Base-by-base conservation (phyloP, 1,140 invertebrate species). In the Lysiphlebus fabarum region DNA sequence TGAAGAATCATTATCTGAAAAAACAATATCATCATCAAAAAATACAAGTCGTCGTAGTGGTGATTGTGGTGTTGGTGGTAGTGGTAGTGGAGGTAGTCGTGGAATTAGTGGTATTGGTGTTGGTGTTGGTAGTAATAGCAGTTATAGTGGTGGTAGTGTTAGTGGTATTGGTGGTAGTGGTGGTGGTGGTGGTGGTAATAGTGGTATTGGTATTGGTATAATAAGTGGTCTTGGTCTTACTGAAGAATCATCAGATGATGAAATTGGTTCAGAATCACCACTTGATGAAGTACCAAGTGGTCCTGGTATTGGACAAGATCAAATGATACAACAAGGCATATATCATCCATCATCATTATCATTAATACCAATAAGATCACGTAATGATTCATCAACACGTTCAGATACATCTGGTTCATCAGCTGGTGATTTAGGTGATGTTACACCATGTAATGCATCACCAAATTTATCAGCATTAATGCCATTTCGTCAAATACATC, bases 181-280 rank as follows among this genome's bases (percentile, higher is more conserved):
- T n/a, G n/a, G n/a, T n/a, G n/a, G n/a, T n/a, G n/a, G n/a, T n/a
- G n/a, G n/a, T n/a, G n/a, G n/a, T n/a, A n/a, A n/a, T n/a, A 26
- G 17, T 50, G 9, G 12, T 48, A 8, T 26, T 26, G 17, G 17
- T 26, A 26, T 26, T 0, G 17, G 82, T 8, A 81, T 82, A 7
- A 26, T 26, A 2, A 26, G 17, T 26, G 17, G 17, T 4, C 4
- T 1, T 26, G 82, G 83, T 36, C 82, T 83, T 6, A 76, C 84
- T 5, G 91, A 94, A 72, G 91, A 94, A 77, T 94, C 92, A 0
- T 95, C 93, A 0, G 93, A 95, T 73, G 93, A 95, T 67, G 93
- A 95, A 72, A 84, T 88, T 2, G 90, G 90, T 36, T 93, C 91
- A 9, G 91, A 95, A 64, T 93, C 92, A 3, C 90, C 90, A 0